phyloP scores from a whole-genome alignment of 2,797 vertebrate species.

The Etheostoma nigrum region DNA sequence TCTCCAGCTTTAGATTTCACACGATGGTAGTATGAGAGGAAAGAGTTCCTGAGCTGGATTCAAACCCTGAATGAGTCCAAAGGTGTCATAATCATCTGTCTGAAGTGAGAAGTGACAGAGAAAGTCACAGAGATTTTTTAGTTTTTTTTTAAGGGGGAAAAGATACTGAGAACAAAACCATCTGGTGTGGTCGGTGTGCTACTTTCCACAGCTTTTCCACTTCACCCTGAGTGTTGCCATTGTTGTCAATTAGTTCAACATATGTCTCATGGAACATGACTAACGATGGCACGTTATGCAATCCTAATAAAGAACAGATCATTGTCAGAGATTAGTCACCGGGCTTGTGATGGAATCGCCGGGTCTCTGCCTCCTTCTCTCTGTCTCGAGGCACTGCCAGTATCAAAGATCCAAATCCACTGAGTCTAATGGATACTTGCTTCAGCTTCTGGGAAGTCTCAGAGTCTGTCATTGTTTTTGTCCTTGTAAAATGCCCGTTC shows the following conservation, averaged over 20 bases:
- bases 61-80: not conserved
- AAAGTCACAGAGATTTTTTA: constrained; percentile 4
- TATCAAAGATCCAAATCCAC: constrained; percentile 65
- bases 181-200: constrained; percentile 58
- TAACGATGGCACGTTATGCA: constrained; percentile 70
- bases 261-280: constrained; percentile 72
- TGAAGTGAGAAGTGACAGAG: constrained; percentile 25
- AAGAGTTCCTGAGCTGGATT: not conserved
- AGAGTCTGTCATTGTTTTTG: constrained; percentile 50
- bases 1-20: not conserved
- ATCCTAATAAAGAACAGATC: constrained; percentile 71
- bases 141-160: constrained; percentile 11
- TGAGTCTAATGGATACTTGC: constrained; percentile 63
- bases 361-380: constrained; percentile 21
- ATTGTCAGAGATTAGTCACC: constrained; percentile 69
- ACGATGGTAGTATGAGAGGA: not conserved
- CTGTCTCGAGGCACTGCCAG: constrained; percentile 58
- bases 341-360: constrained; percentile 42
- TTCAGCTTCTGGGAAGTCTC: constrained; percentile 68
- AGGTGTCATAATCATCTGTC: constrained; percentile 4
- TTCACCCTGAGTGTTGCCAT: constrained; percentile 69
- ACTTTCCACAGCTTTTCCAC: constrained; percentile 66
- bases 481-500: constrained; percentile 49
- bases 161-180: constrained; percentile 62
- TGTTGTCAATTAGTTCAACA: constrained; percentile 75